Base-by-base conservation (phyloP, 92 coral and sea anemone species). In the Epizoanthus rinbou region DNA sequence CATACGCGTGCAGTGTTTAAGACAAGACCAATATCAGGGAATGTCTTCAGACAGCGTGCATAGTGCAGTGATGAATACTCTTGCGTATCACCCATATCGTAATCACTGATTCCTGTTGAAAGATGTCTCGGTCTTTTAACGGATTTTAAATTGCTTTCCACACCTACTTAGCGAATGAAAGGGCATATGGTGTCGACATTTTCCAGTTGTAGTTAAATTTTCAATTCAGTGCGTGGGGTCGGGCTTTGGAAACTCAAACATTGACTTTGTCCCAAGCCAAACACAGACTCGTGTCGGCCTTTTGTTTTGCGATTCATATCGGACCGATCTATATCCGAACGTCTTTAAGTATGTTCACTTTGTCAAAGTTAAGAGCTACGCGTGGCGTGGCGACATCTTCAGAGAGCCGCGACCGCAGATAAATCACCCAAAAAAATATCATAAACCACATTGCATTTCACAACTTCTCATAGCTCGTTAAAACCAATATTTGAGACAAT, bases 211-310 rank as follows among this genome's bases (percentile, higher is more conserved):
- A 50, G 54, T 50, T 13, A 50, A 47, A 8, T 6, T n/a, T 35
- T 63, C n/a, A n/a, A n/a, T 43, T n/a, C 82, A 4, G 58, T 57
- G 82, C 82, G 82, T 78, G 82, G 82, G 82, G 69, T 78, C 70
- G 50, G 35, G 71, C 4, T 24, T 50, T 50, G 54, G 54, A 50
- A 50, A 10, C 54, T 50, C 54, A 50, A 50, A 50, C 43, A 16
- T 58, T 22, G 47, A 54, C 37, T 17, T 58, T 41, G 41, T 23
- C 59, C 25, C 22, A 60, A 78, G 71, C 66, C 50, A 78, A 78
- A 78, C 82, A 78, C 37, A 62, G 16, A 21, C 82, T 63, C 82
- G 71, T 78, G 54, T 10, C 54, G 3, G 54, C 54, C 54, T 50
- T 50, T 50, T 50, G 54, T 50, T 11, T 50, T 50, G 71, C 19